Conservation (phyloP, 2,888 invertebrate genomes). For the Mesorhabditis spiculigera region DNA sequence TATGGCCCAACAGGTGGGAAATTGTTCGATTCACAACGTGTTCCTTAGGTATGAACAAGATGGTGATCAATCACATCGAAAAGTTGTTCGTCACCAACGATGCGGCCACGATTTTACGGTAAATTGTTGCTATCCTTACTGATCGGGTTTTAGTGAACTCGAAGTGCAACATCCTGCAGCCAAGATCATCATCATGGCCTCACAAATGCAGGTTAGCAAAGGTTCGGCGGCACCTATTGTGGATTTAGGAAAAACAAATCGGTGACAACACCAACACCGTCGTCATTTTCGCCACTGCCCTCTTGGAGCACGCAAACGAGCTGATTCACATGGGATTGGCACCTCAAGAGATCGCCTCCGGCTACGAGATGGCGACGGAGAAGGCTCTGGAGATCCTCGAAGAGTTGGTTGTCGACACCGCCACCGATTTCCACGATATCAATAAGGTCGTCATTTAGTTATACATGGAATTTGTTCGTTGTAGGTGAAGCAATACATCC, state of each 20-base stretch:
- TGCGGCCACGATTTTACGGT: slow-evolving; percentile 87
- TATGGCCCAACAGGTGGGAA: slow-evolving; percentile 94
- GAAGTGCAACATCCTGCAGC: slow-evolving; percentile 95
- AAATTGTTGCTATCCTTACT: not conserved
- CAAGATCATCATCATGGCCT: slow-evolving; percentile 88
- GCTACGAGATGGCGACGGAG: slow-evolving; percentile 84
- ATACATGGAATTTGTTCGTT: not conserved
- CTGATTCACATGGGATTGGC: slow-evolving; percentile 81
- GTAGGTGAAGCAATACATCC: slow-evolving; percentile 63
- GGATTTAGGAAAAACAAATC: slow-evolving; percentile 20
- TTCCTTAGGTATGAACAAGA: slow-evolving; percentile 75
- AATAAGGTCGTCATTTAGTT: slow-evolving; percentile 67
- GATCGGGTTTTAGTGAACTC: slow-evolving; percentile 30
- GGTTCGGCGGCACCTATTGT: not conserved
- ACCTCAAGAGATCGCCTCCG: slow-evolving; percentile 91
- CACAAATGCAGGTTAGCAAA: slow-evolving; percentile 80
- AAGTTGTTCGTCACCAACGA: slow-evolving; percentile 98
- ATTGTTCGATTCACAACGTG: not conserved
- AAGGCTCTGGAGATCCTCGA: slow-evolving; percentile 87
- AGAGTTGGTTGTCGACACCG: slow-evolving; percentile 62
- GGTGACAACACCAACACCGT: slow-evolving; percentile 99
- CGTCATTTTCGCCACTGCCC: slow-evolving; percentile 84
- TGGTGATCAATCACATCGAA: slow-evolving; percentile 97
- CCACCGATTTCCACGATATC: slow-evolving; percentile 71
- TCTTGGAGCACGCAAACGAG: slow-evolving; percentile 87